Percentiles rank a stretch among this genome's conserved stretches.
These are phyloP conservation scores for Drosophila carrolli DNA, from an alignment of 1,140 invertebrate genomes.

Conservation along the genomic window DNA sequence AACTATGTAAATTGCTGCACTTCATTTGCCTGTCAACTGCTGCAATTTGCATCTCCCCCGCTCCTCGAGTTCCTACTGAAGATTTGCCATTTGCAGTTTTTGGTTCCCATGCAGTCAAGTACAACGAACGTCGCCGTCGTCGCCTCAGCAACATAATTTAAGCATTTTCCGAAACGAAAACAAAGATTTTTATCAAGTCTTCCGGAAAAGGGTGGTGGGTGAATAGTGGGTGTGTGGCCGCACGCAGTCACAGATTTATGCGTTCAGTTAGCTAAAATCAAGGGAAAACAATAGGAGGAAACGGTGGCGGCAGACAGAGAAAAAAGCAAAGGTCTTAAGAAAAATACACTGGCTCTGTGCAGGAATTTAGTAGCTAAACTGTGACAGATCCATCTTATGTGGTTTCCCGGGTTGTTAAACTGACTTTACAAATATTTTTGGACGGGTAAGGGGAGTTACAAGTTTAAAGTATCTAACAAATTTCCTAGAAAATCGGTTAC, in stretches of 20 bases:
- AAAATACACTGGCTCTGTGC: background rate
- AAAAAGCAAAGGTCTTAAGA: conserved; percentile 1
- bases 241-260: conserved; percentile 62
- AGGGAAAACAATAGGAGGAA: conserved; percentile 27
- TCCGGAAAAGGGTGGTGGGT: conserved; percentile 30
- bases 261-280: conserved; percentile 35
- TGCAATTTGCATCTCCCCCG: conserved; percentile 1
- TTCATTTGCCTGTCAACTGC: conserved; percentile 37
- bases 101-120: conserved; percentile 30
- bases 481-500: no score
- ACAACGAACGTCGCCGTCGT: conserved; percentile 22
- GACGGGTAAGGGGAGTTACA: no score
- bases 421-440: no score
- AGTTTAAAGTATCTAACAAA: no score
- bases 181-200: conserved; percentile 57
- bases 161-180: conserved; percentile 56
- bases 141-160: conserved; percentile 56
- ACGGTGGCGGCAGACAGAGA: background rate
- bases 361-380: conserved; percentile 2
- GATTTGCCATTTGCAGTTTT: conserved; percentile 27
- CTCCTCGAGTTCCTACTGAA: background rate
- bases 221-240: conserved; percentile 9
- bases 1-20: conserved; percentile 55
- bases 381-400: background rate
- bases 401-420: background rate